Evolutionary conservation across 2,797 vertebrate species (phyloP).

Genomic region (Notamacropus eugenii): DNA sequence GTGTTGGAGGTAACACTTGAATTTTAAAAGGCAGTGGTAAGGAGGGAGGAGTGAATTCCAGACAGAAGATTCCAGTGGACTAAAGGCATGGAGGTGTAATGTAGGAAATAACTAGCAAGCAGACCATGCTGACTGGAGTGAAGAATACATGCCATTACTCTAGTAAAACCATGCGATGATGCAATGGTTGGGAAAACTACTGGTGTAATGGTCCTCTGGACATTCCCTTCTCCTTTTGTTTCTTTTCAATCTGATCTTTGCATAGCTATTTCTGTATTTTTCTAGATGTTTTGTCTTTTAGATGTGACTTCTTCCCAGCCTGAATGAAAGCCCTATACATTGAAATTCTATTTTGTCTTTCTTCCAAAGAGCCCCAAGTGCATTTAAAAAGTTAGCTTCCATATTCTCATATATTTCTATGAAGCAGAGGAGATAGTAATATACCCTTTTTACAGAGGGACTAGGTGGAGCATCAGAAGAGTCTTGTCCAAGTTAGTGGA

Average conservation of each 20-base stretch:
- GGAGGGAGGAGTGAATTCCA: not conserved
- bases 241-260: conserved; percentile 8
- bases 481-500: not conserved
- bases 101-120: not conserved
- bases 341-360: not conserved
- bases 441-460: conserved; percentile 1
- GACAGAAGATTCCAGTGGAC: not conserved
- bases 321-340: not conserved
- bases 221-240: not conserved
- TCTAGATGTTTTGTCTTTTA: not conserved
- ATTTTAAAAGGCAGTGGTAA: not conserved
- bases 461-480: not conserved
- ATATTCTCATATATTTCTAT: conserved; percentile 35
- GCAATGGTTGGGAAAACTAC: not conserved
- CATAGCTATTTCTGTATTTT: not conserved
- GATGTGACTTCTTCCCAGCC: not conserved
- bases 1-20: not conserved
- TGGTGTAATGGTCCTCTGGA: not conserved
- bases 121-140: not conserved
- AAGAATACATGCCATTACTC: not conserved
- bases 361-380: not conserved
- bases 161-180: not conserved
- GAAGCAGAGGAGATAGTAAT: conserved; percentile 4
- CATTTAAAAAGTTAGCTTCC: not conserved
- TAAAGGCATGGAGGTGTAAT: not conserved